Base-by-base conservation (phyloP, 2,888 invertebrate genomes). In the Cactoblastis cactorum region DNA sequence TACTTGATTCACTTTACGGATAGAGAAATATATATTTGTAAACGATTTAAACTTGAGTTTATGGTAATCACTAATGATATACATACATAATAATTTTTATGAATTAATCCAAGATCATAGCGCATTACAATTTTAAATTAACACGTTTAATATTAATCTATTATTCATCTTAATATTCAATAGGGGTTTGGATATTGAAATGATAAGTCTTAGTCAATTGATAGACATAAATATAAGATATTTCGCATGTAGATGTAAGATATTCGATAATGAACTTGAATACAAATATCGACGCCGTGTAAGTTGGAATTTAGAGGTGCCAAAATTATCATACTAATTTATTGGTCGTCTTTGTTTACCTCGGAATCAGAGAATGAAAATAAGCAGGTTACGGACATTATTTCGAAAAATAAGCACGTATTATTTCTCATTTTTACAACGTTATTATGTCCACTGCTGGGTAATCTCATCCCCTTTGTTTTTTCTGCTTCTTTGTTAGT, bases 51-150 rank as follows among this genome's bases (percentile, higher is more conserved):
- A 22, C 22, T 22, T 22, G 22, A 22, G 5, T 22, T 22, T 22
- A 22, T 22, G 22, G n/a, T 4, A 22, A 22, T 22, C 22, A n/a
- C n/a, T n/a, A 19, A 41, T 34, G n/a, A 41, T 38, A 2, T 38
- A 19, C 19, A 19, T 38, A 14, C n/a, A 12, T 5, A 3, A 4
- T 22, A 11, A 43, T 43, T 32, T 28, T 17, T 9, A 32, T 43
- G 17, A 32, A 28, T 43, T 43, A 28, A 28, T 28, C 28, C 28
- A 32, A 43, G 28, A 17, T 43, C 17, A 43, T 17, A 28, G 28
- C 15, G 28, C 24, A 43, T 43, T 43, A 43, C 17, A 43, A 14
- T 17, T 43, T 43, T 43, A 43, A 43, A 43, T 43, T 41, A 11
- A 2, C 9, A 24, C 24, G 24, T 24, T n/a, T 14, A 24, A 41